Percentiles rank a stretch among this genome's conserved stretches.
phyloP scores from a whole-genome alignment of 1,140 invertebrate genomes.

The Sinella curviseta region DNA sequence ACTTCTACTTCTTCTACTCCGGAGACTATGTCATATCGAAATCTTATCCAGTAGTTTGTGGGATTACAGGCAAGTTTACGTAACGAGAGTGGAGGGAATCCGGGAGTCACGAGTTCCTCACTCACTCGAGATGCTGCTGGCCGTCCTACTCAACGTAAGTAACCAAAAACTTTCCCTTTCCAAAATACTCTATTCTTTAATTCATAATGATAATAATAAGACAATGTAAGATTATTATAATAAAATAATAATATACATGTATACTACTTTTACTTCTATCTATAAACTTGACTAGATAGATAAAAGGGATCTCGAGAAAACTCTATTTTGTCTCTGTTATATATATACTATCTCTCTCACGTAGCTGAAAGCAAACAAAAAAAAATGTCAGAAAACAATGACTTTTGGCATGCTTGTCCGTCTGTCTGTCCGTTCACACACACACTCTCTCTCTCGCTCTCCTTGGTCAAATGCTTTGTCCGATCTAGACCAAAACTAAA shows the following conservation, averaged over 20 bases:
- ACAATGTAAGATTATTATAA: not conserved
- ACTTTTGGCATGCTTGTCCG: too few species aligned
- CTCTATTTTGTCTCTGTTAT: not conserved
- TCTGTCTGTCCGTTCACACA: too few species aligned
- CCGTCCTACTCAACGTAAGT: slow-evolving; percentile 49
- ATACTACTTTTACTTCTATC: not conserved
- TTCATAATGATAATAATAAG: not conserved
- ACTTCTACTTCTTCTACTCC: not conserved
- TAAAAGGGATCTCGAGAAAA: not conserved
- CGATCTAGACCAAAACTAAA: too few species aligned
- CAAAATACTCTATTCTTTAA: not conserved
- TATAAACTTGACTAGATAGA: not conserved
- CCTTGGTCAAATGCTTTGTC: too few species aligned
- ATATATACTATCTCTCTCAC: too few species aligned
- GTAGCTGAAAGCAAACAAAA: too few species aligned
- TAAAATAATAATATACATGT: not conserved
- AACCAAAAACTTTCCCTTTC: not conserved
- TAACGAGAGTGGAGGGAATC: slow-evolving; percentile 47
- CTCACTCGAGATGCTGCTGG: slow-evolving; percentile 44
- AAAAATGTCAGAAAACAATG: too few species aligned
- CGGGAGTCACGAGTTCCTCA: slow-evolving; percentile 44
- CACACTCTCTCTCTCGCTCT: too few species aligned
- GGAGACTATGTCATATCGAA: slow-evolving; percentile 20
- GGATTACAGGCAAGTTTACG: slow-evolving; percentile 47
- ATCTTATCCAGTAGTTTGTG: slow-evolving; percentile 46